phyloP scores from a whole-genome alignment of 2,888 invertebrate genomes.

The Lithophane semibrunnea region DNA sequence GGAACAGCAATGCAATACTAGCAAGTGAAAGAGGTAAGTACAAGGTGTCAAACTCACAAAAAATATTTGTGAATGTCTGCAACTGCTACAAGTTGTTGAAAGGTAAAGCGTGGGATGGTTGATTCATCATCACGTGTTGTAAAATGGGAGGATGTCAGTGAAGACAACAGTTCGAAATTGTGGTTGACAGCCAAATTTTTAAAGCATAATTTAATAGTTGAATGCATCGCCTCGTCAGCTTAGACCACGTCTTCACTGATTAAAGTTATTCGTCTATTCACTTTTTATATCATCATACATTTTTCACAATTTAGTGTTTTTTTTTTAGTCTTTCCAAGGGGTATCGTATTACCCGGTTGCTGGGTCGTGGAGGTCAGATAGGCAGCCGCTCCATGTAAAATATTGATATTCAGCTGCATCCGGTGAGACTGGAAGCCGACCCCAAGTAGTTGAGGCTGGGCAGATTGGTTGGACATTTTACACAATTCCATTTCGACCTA shows the following conservation, averaged over 20 bases:
- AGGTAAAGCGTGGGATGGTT: slow-evolving; percentile 22
- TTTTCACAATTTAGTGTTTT: not conserved
- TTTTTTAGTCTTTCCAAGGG: too few species aligned
- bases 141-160: not conserved
- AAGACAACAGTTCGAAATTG: slow-evolving; percentile 13
- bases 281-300: not conserved
- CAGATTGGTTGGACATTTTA: too few species aligned
- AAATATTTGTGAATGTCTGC: not conserved
- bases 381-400: too few species aligned
- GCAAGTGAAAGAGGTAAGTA: not conserved
- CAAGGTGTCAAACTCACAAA: not conserved
- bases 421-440: too few species aligned
- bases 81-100: not conserved
- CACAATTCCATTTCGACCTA: not conserved
- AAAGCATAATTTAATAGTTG: not conserved
- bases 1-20: not conserved
- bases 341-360: too few species aligned
- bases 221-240: not conserved
- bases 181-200: not conserved
- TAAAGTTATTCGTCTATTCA: not conserved
- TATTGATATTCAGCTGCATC: too few species aligned
- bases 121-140: slow-evolving; percentile 12
- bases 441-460: too few species aligned
- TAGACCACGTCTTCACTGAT: not conserved
- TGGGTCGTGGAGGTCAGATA: too few species aligned